phyloP scores from a whole-genome alignment of 2,113 vertebrate species.

The Percina caprodes region DNA sequence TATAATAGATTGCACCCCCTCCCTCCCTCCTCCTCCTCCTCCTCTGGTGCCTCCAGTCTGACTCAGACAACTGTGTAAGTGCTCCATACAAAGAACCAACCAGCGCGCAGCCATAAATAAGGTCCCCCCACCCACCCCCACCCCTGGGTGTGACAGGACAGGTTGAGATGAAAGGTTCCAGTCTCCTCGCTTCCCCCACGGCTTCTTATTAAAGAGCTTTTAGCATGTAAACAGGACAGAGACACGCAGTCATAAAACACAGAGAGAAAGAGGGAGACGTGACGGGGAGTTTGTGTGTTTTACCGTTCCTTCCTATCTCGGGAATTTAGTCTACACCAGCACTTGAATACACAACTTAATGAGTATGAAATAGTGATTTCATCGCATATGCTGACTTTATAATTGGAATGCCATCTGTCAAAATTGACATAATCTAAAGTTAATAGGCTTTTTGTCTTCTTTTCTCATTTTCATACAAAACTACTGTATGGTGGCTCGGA shows the following conservation, averaged over 20 bases:
- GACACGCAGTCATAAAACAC: constrained; percentile 74
- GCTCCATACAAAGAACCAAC: constrained; percentile 65
- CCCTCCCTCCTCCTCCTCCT: constrained; percentile 28
- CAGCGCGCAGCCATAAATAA: constrained; percentile 79
- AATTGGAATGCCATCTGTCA: too few species aligned
- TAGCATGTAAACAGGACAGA: constrained; percentile 79
- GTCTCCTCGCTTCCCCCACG: constrained; percentile 64
- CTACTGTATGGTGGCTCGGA: too few species aligned
- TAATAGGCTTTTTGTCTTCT: too few species aligned
- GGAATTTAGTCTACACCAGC: background rate
- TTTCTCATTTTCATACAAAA: too few species aligned
- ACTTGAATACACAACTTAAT: background rate
- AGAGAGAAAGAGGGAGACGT: background rate
- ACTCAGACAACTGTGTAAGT: constrained; percentile 57
- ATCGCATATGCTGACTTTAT: background rate
- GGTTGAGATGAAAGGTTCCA: constrained; percentile 83
- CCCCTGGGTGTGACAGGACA: constrained; percentile 68
- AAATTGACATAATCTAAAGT: too few species aligned
- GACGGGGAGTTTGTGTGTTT: constrained; percentile 9
- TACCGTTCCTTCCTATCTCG: constrained; percentile 20
- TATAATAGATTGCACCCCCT: constrained; percentile 57
- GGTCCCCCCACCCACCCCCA: constrained; percentile 32
- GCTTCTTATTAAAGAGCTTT: constrained; percentile 83
- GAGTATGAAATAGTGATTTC: background rate
- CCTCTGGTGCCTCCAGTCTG: constrained; percentile 70